Percentiles rank a stretch among this genome's conserved stretches.
Conservation (phyloP, 1,140 invertebrate species). For the Drosophila lacertosa region DNA sequence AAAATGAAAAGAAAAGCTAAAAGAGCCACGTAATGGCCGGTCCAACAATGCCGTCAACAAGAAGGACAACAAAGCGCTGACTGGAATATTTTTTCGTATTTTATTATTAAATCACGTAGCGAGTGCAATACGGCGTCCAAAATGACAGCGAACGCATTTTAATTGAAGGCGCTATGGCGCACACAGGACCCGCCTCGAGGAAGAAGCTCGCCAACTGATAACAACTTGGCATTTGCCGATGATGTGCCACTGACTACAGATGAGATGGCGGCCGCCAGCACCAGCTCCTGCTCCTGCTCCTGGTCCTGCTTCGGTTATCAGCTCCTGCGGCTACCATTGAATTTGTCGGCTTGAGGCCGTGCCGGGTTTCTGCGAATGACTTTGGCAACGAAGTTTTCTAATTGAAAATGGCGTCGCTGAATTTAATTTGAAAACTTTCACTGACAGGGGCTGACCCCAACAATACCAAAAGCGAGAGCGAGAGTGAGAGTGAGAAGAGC, state of each 20-base stretch:
- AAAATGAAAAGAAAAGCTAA: slow-evolving; percentile 18
- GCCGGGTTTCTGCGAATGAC: slow-evolving; percentile 52
- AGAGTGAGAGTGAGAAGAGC: background rate
- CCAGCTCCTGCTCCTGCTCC: background rate
- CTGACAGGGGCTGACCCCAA: slow-evolving; percentile 66
- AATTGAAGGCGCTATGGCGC: slow-evolving; percentile 61
- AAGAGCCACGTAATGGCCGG: slow-evolving; percentile 69
- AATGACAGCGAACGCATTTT: slow-evolving; percentile 82
- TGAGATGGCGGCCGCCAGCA: background rate
- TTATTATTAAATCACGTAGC: slow-evolving; percentile 83
- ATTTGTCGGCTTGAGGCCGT: slow-evolving; percentile 23
- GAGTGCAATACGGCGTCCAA: slow-evolving; percentile 80
- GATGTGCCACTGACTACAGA: slow-evolving; percentile 27
- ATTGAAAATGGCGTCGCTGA: slow-evolving; percentile 82
- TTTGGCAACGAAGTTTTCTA: slow-evolving; percentile 76
- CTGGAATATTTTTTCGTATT: slow-evolving; percentile 75
- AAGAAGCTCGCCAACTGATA: slow-evolving; percentile 26
- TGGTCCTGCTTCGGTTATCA: background rate
- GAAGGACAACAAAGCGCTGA: slow-evolving; percentile 71
- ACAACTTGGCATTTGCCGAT: slow-evolving; percentile 30
- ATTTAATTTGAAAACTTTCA: slow-evolving; percentile 83
- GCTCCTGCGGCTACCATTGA: slow-evolving; percentile 25
- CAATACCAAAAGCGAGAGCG: background rate
- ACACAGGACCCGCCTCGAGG: background rate
- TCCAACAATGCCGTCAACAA: slow-evolving; percentile 43